These are phyloP conservation scores for Peucedramus taeniatus DNA, from an alignment of 2,113 vertebrate genomes.

Conservation along the genomic window DNA sequence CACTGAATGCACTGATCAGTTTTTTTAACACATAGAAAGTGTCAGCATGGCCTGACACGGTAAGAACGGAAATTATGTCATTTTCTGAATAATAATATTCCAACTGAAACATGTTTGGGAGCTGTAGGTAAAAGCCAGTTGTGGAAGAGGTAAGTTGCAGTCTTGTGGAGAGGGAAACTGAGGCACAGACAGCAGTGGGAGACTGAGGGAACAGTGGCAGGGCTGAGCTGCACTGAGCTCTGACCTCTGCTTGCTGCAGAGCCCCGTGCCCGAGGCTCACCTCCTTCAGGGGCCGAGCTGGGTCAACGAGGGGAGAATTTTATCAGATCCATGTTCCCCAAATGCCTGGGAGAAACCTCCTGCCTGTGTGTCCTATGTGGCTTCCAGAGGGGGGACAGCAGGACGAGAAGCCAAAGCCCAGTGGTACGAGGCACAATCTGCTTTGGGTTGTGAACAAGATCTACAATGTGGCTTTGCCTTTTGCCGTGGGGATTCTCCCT, in stretches of 20 bases:
- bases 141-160: background rate
- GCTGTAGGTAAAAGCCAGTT: background rate
- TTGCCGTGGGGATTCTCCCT: background rate
- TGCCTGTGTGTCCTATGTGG: background rate
- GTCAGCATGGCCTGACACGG: background rate
- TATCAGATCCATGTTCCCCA: background rate
- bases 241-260: background rate
- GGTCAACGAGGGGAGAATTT: background rate
- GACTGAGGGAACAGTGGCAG: background rate
- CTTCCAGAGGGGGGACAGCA: background rate
- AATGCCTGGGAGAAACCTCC: background rate
- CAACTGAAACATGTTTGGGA: background rate
- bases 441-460: background rate
- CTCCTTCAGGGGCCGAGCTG: fast-evolving
- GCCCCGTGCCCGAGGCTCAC: fast-evolving
- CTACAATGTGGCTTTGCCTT: background rate
- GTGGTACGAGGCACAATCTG: background rate
- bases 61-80: background rate
- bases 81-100: background rate
- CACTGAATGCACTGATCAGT: background rate
- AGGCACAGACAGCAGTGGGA: background rate
- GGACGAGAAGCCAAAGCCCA: background rate
- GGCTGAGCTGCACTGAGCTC: background rate
- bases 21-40: background rate
- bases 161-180: background rate